Percentiles rank a stretch among this genome's conserved stretches.
These are phyloP conservation scores for Gavialis gangeticus DNA, from an alignment of 2,113 vertebrate genomes.

Conservation along the genomic window DNA sequence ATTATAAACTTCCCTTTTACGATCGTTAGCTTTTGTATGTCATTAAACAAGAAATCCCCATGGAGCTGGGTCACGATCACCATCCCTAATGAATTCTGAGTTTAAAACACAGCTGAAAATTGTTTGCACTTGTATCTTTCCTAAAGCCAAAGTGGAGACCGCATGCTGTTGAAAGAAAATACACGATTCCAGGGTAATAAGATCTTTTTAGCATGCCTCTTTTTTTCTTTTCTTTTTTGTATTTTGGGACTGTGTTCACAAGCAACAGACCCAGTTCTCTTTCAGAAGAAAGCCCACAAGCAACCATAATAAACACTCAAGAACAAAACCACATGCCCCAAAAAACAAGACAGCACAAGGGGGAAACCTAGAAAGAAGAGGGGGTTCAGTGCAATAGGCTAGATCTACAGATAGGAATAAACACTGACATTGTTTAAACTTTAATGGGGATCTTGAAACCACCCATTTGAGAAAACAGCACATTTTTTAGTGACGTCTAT, in stretches of 20 bases:
- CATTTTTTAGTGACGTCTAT: neutral
- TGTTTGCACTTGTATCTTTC: neutral
- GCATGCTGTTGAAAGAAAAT: neutral
- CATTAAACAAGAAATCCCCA: neutral
- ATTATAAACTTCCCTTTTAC: neutral
- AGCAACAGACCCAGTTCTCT: constrained; percentile 3
- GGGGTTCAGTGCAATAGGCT: neutral
- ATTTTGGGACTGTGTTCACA: neutral
- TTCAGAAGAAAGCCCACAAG: neutral
- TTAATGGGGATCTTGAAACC: neutral
- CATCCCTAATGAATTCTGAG: neutral
- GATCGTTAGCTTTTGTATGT: neutral
- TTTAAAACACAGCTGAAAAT: neutral
- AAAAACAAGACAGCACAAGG: neutral
- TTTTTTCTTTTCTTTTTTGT: neutral
- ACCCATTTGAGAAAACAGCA: neutral
- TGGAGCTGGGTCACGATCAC: neutral
- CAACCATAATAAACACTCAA: neutral
- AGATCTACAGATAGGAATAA: neutral
- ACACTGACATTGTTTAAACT: neutral
- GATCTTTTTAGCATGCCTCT: neutral
- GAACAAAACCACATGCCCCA: constrained; percentile 27
- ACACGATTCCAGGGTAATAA: neutral
- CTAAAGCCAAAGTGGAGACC: neutral
- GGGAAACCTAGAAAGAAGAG: neutral